Evolutionary conservation across 2,113 vertebrate genomes (phyloP).

Genomic region (Triplophysa rosa): DNA sequence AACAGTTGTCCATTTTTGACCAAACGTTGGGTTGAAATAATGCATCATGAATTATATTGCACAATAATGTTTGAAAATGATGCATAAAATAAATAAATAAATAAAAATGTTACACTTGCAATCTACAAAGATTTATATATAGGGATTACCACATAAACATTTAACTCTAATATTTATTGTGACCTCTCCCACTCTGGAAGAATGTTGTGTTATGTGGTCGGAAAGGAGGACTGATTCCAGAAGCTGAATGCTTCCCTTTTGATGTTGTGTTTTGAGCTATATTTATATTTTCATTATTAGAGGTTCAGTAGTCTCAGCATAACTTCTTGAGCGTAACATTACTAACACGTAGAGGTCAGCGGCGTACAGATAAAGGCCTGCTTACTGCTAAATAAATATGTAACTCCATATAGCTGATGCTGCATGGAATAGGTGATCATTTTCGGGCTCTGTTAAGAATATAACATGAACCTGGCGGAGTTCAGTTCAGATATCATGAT

Average conservation of each 20-base stretch:
- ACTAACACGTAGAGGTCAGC: slow-evolving; percentile 2
- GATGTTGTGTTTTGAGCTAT: background rate
- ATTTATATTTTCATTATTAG: background rate
- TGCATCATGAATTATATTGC: background rate
- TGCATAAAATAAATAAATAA: too few relatives aligned
- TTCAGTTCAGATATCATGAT: background rate
- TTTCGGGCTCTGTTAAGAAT: background rate
- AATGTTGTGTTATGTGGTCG: background rate
- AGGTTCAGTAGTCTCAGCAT: background rate
- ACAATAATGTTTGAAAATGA: background rate
- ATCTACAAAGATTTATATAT: too few relatives aligned
- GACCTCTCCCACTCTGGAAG: background rate
- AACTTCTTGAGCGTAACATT: background rate
- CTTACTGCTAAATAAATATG: background rate
- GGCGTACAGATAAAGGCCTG: slow-evolving; percentile 19
- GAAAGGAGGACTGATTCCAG: background rate
- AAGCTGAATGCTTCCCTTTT: background rate
- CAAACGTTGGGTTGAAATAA: too few relatives aligned
- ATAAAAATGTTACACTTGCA: too few relatives aligned
- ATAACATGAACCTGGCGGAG: background rate
- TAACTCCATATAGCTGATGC: background rate
- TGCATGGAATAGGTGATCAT: background rate
- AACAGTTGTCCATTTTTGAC: too few relatives aligned
- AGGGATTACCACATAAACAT: background rate
- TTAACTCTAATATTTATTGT: background rate